These are phyloP conservation scores for Labeo calbasu DNA, from an alignment of 2,797 vertebrate genomes.

Conservation along the genomic window DNA sequence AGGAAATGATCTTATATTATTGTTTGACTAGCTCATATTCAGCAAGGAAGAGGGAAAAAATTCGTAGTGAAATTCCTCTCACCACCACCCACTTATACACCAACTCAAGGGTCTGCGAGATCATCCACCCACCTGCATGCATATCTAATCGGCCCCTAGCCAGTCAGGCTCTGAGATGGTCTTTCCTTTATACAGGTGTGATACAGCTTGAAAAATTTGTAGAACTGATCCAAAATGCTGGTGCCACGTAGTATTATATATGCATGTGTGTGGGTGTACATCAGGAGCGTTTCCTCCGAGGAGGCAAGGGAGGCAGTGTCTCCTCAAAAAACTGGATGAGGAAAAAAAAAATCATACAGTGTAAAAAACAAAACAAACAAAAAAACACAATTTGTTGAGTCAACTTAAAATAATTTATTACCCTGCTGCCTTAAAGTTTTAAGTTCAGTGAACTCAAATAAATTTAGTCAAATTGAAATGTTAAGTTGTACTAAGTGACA, in stretches of 20 bases:
- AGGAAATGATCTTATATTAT: background rate
- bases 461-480: too few species aligned
- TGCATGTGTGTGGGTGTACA: background rate
- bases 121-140: constrained; percentile 46
- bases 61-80: constrained; percentile 45
- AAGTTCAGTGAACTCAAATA: too few species aligned
- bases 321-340: too few species aligned
- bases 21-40: constrained; percentile 23
- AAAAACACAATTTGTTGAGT: too few species aligned
- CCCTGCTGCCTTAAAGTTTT: too few species aligned
- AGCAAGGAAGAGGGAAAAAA: constrained; percentile 37
- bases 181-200: background rate
- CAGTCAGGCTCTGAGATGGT: constrained; percentile 1
- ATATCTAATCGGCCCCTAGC: constrained; percentile 34
- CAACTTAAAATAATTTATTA: too few species aligned
- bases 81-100: constrained; percentile 50
- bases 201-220: background rate
- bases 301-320: too few species aligned
- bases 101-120: constrained; percentile 39
- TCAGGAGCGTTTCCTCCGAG: too few species aligned
- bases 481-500: too few species aligned
- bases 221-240: background rate
- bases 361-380: too few species aligned
- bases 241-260: background rate
- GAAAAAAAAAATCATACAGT: too few species aligned